Evolutionary conservation across 1,140 invertebrate species (phyloP), one percentile per base, ranked within the genome.

Genomic region (Zelostemma sp.): DNA sequence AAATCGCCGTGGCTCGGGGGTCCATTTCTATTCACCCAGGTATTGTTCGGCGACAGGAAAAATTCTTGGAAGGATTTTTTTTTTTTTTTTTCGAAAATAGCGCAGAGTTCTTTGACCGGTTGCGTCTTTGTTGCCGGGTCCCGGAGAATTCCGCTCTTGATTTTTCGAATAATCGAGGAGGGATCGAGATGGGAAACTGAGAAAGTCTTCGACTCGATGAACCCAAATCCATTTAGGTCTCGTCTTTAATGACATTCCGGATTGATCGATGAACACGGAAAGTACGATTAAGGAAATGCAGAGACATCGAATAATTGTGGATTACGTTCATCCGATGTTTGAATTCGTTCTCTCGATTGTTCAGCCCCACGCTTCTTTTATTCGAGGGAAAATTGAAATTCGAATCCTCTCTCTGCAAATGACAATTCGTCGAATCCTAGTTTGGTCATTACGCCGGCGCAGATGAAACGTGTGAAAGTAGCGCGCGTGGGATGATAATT

Each of bases 31-130:
- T 63, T 16, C 57, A 55, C 18, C 33, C 25, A 54, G 35, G 55
- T 66, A 77, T 80, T 80, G 80, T 82, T 60, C 25, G 41, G 41
- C 38, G 57, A 33, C 17, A 41, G 48, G 60, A 56, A 74, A 80
- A 83, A 82, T 84, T 84, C 82, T 76, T 48, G 53, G 81, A 83
- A 84, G 80, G 79, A 78, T 79, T 79, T 76, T 25, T 25, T 25
- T 25, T 25, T 25, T 25, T 25, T 25, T 25, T 25, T 25, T 64
- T 66, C 49, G 68, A 76, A 75, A 76, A 72, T 58, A 55, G 69
- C 41, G 57, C 50, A 55, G 65, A 55, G 65, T 64, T 68, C 71
- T 72, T 68, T 73, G 72, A 17, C 70, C 51, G 43, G 51, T 50
- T 8, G 3, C 57, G 0, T n/a, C 74, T 77, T 83, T 84, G 80